phyloP scores from a whole-genome alignment of 2,888 invertebrate genomes.

The Allophyes oxyacanthae region DNA sequence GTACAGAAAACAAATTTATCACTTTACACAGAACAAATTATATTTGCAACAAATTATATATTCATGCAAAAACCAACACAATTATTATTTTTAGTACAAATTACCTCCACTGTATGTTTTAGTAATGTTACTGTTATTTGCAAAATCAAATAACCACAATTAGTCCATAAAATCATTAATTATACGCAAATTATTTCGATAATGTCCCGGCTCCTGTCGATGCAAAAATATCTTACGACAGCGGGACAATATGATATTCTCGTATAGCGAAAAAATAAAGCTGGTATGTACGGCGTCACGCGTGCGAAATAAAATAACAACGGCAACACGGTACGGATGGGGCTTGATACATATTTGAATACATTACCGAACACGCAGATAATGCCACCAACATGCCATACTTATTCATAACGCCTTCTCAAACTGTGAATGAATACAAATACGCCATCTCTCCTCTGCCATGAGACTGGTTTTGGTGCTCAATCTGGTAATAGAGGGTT shows the following conservation, averaged over 20 bases:
- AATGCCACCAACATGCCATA: conserved; percentile 82
- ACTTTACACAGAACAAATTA: no score
- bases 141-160: background rate
- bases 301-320: conserved; percentile 88
- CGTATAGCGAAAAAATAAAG: conserved; percentile 81
- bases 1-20: no score
- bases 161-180: background rate
- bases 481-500: conserved; percentile 29
- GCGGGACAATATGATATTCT: conserved; percentile 72
- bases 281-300: conserved; percentile 79
- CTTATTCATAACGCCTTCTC: conserved; percentile 86
- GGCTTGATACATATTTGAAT: conserved; percentile 89
- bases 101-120: no score
- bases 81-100: no score
- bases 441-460: conserved; percentile 54
- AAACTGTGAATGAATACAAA: conserved; percentile 80
- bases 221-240: conserved; percentile 61
- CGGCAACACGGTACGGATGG: conserved; percentile 84
- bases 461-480: conserved; percentile 23
- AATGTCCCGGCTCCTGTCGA: conserved; percentile 33
- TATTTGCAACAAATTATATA: background rate
- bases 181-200: conserved; percentile 12
- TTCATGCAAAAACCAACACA: background rate
- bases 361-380: conserved; percentile 87
- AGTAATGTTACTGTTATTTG: no score